These are phyloP conservation scores for Rachycentron canadum DNA, from an alignment of 2,797 vertebrate species.

Conservation along the genomic window DNA sequence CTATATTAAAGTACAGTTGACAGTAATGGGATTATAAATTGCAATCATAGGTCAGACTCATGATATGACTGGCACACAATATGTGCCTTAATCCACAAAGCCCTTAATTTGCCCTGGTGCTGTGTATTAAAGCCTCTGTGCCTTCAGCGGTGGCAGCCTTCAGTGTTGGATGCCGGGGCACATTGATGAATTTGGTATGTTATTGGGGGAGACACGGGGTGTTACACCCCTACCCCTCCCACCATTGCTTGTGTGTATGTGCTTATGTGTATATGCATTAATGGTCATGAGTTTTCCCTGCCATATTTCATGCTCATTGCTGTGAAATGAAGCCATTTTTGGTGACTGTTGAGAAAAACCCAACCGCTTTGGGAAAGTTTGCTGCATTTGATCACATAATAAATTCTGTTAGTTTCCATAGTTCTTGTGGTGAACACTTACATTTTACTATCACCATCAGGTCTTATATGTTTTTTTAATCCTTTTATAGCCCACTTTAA, in stretches of 20 bases:
- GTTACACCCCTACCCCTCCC: constrained; percentile 64
- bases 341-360: constrained; percentile 28
- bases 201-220: constrained; percentile 80
- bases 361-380: constrained; percentile 37
- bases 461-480: neutral
- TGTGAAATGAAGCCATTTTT: constrained; percentile 42
- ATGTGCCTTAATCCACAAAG: constrained; percentile 46
- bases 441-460: neutral
- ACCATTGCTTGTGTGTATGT: constrained; percentile 42
- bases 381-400: constrained; percentile 37
- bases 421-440: neutral
- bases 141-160: constrained; percentile 59
- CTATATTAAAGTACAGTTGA: constrained; percentile 19
- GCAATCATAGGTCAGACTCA: constrained; percentile 43
- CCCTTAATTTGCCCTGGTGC: constrained; percentile 46
- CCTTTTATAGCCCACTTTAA: neutral
- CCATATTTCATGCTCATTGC: constrained; percentile 37
- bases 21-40: constrained; percentile 59
- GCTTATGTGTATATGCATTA: constrained; percentile 27
- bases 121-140: constrained; percentile 64
- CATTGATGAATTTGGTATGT: constrained; percentile 85
- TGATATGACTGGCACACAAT: constrained; percentile 15
- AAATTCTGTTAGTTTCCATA: neutral
- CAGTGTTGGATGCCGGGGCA: constrained; percentile 60
- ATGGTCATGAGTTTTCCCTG: constrained; percentile 22